These are phyloP conservation scores for Arvicanthis niloticus DNA, from an alignment of 2,113 vertebrate species.

Conservation along the genomic window DNA sequence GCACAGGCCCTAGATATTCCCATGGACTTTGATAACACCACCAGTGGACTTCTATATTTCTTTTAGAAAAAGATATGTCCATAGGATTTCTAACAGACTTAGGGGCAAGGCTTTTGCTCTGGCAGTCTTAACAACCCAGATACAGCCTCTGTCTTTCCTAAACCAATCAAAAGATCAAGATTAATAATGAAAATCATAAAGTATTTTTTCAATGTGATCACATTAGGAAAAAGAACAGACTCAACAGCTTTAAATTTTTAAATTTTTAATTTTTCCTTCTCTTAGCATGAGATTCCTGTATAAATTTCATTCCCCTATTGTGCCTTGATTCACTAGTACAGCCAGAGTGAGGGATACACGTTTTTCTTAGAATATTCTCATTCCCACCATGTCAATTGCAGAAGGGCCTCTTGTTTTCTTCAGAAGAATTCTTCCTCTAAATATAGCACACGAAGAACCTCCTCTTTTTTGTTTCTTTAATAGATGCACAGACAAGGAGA, in stretches of 20 bases:
- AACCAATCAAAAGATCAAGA: neutral
- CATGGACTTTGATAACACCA: neutral
- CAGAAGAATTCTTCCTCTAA: neutral
- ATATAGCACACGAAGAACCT: neutral
- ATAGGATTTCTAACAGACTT: neutral
- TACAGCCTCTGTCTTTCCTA: neutral
- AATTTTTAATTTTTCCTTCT: neutral
- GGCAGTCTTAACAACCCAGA: neutral
- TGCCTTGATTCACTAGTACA: neutral
- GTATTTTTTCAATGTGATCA: neutral
- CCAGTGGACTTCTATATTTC: neutral
- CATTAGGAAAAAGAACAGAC: neutral
- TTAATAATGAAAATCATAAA: neutral
- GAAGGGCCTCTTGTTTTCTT: neutral
- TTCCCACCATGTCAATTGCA: neutral
- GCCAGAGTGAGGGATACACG: neutral
- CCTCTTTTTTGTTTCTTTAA: neutral
- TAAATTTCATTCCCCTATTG: neutral
- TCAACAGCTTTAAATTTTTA: fast-evolving
- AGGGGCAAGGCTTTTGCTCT: neutral
- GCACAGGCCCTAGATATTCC: neutral
- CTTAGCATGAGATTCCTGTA: neutral
- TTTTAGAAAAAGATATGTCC: neutral
- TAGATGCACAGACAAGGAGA: neutral
- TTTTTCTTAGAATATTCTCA: neutral